These are phyloP conservation scores for Pristis pectinata DNA, from an alignment of 2,797 vertebrate genomes.

Conservation along the genomic window DNA sequence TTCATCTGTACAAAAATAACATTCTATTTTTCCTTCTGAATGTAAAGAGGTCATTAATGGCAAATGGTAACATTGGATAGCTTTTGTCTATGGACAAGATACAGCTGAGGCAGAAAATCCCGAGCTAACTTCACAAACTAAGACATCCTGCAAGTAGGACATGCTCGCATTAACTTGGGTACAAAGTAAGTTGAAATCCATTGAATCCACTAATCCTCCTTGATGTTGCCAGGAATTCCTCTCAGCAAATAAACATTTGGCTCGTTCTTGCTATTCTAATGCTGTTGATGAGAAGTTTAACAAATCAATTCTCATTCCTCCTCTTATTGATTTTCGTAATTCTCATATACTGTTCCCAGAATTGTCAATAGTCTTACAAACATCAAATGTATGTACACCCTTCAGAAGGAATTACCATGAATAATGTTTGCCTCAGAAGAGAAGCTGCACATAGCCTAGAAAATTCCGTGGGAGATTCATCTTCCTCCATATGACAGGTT, in stretches of 20 bases:
- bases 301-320: not conserved
- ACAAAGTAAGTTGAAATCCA: not conserved
- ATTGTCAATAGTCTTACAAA: not conserved
- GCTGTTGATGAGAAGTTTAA: not conserved
- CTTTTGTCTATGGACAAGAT: not conserved
- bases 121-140: not conserved
- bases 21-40: not conserved
- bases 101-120: not conserved
- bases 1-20: not conserved
- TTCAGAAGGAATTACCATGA: conserved; percentile 5
- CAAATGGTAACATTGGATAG: not conserved
- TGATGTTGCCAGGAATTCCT: not conserved
- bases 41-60: not conserved
- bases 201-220: not conserved
- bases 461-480: not conserved
- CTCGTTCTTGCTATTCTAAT: not conserved
- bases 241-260: not conserved
- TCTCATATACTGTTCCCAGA: not conserved
- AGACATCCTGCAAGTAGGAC: not conserved
- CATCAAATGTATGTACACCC: not conserved
- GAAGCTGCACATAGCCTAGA: not conserved
- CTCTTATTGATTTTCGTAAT: not conserved
- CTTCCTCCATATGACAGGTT: not conserved
- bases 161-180: not conserved
- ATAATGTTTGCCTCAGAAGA: not conserved